Evolutionary conservation across 2,888 invertebrate genomes (phyloP), one percentile per base, ranked within the genome.

Genomic region (Morpho helenor): DNA sequence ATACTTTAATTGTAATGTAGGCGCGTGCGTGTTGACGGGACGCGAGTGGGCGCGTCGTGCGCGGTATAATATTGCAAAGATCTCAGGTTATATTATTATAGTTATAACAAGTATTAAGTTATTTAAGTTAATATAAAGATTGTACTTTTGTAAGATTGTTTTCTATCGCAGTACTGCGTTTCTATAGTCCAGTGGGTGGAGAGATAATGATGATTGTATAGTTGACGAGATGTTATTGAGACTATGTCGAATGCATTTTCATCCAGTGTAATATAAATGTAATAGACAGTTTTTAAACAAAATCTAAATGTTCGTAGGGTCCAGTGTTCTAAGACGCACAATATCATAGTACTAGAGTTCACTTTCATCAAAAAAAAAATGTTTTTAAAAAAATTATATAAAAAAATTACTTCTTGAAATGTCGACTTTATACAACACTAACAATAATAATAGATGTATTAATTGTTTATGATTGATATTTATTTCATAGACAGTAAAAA

Each of bases 261-360:
- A 82, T 81, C 87, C 89, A 87, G 85, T 87, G 85, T 86, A 82
- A 81, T 80, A 82, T 82, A 79, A 81, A 82, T 88, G 82, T 86
- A 81, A 87, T 86, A 88, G 85, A 80, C 86, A 76, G 84, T 87
- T 86, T 86, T 86, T 82, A 81, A 84, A 80, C 69, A 79, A 86
- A 88, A 87, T 90, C 85, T 89, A 83, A 88, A 87, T 89, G 90
- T 90, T 84, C 77, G 87, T 89, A 90, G 90, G 90, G 89, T 89
- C 90, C 90, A 89, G 90, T 88, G 88, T 89, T 85, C 75, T 76
- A 59, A 74, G 84, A 89, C 90, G 91, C 91, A 91, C 91, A 90
- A 90, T 89, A 87, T 87, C 87, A 87, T 88, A 84, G 85, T 79
- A 79, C 81, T 87, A 87, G 85, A 84, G 67, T 74, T 85, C 89